Conservation (phyloP, 2,113 vertebrate genomes). For the Ciconia boyciana region DNA sequence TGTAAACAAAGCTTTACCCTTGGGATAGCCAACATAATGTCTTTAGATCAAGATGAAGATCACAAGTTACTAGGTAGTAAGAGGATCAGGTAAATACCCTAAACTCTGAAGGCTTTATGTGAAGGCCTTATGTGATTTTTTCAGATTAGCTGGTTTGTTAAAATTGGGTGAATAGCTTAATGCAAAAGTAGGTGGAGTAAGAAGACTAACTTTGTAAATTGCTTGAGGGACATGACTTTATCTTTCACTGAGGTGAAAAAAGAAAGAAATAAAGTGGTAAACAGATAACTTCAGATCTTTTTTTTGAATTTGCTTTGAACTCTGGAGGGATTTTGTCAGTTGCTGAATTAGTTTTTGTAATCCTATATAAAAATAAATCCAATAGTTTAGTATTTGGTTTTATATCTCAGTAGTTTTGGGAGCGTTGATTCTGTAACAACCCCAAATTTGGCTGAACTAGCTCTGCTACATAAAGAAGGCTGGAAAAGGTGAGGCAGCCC, state of each 20-base stretch:
- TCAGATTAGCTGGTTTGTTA: not conserved
- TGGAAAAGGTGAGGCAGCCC: not conserved
- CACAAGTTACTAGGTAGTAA: not conserved
- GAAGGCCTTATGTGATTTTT: not conserved
- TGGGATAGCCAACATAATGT: not conserved
- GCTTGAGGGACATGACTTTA: not conserved
- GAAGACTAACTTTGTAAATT: not conserved
- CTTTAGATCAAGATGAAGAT: not conserved
- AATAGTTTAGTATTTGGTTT: not conserved
- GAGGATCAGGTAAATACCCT: not conserved
- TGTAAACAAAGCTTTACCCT: conserved; percentile 1
- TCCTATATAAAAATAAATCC: not conserved
- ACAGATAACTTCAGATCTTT: not conserved
- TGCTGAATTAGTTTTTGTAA: not conserved
- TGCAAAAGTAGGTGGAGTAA: not conserved
- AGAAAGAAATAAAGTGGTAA: not conserved
- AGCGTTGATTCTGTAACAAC: not conserved
- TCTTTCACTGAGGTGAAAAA: not conserved
- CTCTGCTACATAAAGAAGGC: not conserved
- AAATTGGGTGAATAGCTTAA: not conserved
- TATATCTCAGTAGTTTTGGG: not conserved
- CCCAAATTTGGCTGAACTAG: not conserved
- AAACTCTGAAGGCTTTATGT: not conserved
- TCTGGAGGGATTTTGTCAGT: not conserved
- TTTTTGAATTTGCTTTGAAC: not conserved